Evolutionary conservation across 2,888 invertebrate genomes (phyloP).

Genomic region (Odontocerum albicorne): DNA sequence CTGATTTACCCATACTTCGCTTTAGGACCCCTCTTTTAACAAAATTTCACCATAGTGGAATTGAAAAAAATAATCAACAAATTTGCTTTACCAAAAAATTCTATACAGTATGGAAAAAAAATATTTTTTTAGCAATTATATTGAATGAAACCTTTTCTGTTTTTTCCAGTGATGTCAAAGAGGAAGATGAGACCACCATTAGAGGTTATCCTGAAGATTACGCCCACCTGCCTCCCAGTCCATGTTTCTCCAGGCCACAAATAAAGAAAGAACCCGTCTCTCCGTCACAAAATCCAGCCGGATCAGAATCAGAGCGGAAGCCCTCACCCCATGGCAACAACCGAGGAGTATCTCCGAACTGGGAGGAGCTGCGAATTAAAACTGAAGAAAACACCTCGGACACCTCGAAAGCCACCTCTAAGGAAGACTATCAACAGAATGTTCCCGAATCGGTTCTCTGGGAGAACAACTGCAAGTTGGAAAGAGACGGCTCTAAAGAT

Average conservation of each 20-base stretch:
- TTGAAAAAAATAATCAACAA: no score
- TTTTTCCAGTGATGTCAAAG: constrained; percentile 13
- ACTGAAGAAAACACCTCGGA: constrained; percentile 6
- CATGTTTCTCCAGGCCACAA: constrained; percentile 8
- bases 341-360: constrained; percentile 2
- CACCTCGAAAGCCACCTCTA: constrained; percentile 1
- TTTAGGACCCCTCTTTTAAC: no score
- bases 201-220: constrained; percentile 26
- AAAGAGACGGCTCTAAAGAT: not conserved
- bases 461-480: constrained; percentile 3
- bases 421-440: constrained; percentile 1
- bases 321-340: constrained; percentile 5
- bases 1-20: no score
- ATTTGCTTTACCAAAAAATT: no score
- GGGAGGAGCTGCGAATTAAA: constrained; percentile 14
- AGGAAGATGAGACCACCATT: constrained; percentile 6
- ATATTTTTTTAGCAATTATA: no score
- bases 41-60: no score
- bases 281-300: not conserved
- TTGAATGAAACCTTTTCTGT: not conserved
- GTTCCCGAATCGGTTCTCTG: constrained; percentile 2
- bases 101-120: no score
- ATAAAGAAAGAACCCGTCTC: constrained; percentile 16
- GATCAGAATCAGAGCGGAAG: constrained; percentile 3
- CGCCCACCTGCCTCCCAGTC: constrained; percentile 28